Evolutionary conservation across 2,888 invertebrate genomes (phyloP).

Genomic region (Trichogramma evanescens): DNA sequence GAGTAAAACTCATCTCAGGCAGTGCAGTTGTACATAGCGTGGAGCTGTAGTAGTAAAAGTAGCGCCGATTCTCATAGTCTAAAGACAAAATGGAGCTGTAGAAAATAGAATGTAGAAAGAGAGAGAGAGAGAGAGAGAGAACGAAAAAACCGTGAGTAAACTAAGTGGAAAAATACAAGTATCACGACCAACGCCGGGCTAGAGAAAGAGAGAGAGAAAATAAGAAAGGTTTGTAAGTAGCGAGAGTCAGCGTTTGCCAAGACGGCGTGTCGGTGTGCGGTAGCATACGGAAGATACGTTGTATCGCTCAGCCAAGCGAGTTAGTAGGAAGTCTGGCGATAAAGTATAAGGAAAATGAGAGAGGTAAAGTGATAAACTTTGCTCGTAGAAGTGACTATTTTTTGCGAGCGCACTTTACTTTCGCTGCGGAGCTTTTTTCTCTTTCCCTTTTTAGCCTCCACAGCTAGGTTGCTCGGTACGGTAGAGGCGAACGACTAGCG

Average conservation of each 20-base stretch:
- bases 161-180: too few species aligned
- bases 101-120: too few species aligned
- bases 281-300: neutral
- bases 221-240: slow-evolving; percentile 8
- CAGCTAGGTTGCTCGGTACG: neutral
- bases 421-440: neutral
- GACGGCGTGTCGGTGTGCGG: neutral
- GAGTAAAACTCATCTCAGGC: too few species aligned
- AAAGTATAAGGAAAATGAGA: slow-evolving; percentile 12
- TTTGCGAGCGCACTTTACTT: slow-evolving; percentile 14
- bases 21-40: too few species aligned
- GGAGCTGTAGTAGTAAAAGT: too few species aligned
- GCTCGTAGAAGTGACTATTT: slow-evolving; percentile 24
- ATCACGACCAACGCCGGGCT: too few species aligned
- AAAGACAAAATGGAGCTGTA: too few species aligned
- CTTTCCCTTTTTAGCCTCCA: neutral
- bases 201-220: slow-evolving; percentile 1
- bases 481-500: too few species aligned
- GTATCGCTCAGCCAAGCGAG: neutral
- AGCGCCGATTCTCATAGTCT: too few species aligned
- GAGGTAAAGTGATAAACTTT: slow-evolving; percentile 36
- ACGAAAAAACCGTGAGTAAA: too few species aligned
- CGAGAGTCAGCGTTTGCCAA: neutral
- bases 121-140: too few species aligned
- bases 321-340: slow-evolving; percentile 11